phyloP scores from a whole-genome alignment of 1,140 invertebrate species.

The Trichonephila clavata region DNA sequence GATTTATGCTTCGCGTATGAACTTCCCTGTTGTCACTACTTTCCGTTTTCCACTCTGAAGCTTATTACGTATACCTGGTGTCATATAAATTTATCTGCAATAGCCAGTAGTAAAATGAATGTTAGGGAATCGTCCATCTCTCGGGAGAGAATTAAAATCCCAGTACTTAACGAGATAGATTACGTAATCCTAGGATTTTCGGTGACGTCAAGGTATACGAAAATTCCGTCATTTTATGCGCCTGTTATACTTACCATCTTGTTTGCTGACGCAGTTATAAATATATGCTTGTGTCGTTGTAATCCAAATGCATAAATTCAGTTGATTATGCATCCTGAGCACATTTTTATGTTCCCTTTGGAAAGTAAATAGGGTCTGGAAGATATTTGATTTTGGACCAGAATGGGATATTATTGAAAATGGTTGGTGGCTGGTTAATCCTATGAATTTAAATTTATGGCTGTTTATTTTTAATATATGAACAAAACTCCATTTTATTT shows the following conservation, averaged over 20 bases:
- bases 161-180: constrained; percentile 11
- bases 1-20: too few species aligned
- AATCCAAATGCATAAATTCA: constrained; percentile 5
- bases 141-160: not conserved
- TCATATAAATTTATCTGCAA: constrained; percentile 19
- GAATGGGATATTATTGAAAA: not conserved
- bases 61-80: not conserved
- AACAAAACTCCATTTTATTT: not conserved
- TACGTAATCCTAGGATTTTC: not conserved
- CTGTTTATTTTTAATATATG: not conserved
- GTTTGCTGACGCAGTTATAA: not conserved
- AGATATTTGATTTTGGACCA: not conserved
- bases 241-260: not conserved
- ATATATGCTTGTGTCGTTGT: not conserved
- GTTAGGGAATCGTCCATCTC: not conserved
- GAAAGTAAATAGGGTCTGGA: not conserved
- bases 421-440: not conserved
- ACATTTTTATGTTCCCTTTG: not conserved
- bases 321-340: not conserved
- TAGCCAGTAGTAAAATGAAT: not conserved
- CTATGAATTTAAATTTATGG: not conserved
- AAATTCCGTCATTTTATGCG: not conserved
- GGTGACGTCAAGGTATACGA: not conserved
- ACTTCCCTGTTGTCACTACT: not conserved
- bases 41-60: not conserved